These are phyloP conservation scores for Epizoanthus rinbou DNA, from an alignment of 92 coral and sea anemone species.

Conservation along the genomic window DNA sequence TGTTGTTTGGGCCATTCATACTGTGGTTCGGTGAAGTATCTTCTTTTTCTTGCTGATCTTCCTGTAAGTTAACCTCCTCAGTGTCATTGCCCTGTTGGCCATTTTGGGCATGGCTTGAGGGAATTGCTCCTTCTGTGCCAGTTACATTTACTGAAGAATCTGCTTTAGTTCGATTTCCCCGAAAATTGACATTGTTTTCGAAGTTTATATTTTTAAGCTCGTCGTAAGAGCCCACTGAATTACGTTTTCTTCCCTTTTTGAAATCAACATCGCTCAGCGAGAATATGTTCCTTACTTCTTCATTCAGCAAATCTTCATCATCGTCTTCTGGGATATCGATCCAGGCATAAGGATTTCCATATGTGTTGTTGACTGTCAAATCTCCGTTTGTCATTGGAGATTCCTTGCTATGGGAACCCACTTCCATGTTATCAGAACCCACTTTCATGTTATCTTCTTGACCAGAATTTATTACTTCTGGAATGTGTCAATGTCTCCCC, in stretches of 20 bases:
- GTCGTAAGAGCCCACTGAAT: neutral
- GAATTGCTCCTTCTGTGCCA: too few relatives aligned
- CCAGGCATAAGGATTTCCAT: constrained; percentile 11
- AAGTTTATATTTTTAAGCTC: neutral
- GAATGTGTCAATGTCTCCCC: too few relatives aligned
- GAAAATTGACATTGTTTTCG: neutral
- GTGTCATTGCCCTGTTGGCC: too few relatives aligned
- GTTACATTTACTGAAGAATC: neutral
- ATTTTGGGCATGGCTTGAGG: too few relatives aligned
- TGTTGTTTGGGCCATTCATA: too few relatives aligned
- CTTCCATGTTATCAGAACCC: constrained; percentile 8
- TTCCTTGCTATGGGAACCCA: neutral
- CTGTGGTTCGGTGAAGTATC: too few relatives aligned
- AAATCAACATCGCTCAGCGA: neutral
- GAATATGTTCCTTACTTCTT: constrained; percentile 30
- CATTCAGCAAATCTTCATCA: neutral
- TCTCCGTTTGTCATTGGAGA: neutral
- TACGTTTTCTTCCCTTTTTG: constrained; percentile 9
- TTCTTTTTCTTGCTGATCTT: too few relatives aligned
- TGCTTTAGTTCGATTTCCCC: neutral
- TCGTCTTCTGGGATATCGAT: neutral
- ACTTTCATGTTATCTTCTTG: neutral
- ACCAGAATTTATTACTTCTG: too few relatives aligned
- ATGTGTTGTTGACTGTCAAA: neutral
- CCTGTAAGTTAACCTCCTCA: too few relatives aligned